Base-by-base conservation (phyloP, 2,888 invertebrate genomes). In the Lapara coniferarum region DNA sequence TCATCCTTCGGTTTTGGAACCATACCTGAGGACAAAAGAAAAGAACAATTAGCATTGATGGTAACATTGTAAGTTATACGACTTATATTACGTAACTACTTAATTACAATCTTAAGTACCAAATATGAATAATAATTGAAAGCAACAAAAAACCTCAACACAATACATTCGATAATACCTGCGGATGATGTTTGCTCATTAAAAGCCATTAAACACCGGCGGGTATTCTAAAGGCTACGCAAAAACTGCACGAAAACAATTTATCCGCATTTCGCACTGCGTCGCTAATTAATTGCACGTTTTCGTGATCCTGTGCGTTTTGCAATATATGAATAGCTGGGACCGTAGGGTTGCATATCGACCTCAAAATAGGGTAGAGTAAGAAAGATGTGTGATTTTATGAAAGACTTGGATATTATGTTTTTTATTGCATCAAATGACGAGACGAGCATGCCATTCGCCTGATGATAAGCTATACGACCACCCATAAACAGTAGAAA, bases 1-100 rank as follows among this genome's bases (percentile, higher is more conserved):
- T 98, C 98, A 98, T 98, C 68, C 98, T 95, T 52, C 98, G 95
- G 88, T 98, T 98, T 95, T 98, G 98, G 88, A 99, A 99, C 99
- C 99, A 99, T 25, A 98, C 98, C 98, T 98, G 95, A 89, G 55
- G 76, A 79, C 79, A 86, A 89, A 53, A 30, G 25, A 25, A 51
- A 51, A 25, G 2, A 19, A 16, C 16, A 46, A 12, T 63, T 63
- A 63, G 63, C 19, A 63, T 19, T 12, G 19, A 63, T 49, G 16
- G 25, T 2, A 25, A 25, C 25, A 2, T 13, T 66, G 37, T 1
- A 66, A 25, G 2, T 25, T 25, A 25, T 25, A 46, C 46, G 12
- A 46, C 8, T 46, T 46, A 13, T 1, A 51, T 13, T 51, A 51
- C 51, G 13, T 12, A 12, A 4, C 51, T 10, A 10, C 51, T 51